These are phyloP conservation scores for Melanophora roralis DNA, from an alignment of 2,888 invertebrate species.

Conservation along the genomic window DNA sequence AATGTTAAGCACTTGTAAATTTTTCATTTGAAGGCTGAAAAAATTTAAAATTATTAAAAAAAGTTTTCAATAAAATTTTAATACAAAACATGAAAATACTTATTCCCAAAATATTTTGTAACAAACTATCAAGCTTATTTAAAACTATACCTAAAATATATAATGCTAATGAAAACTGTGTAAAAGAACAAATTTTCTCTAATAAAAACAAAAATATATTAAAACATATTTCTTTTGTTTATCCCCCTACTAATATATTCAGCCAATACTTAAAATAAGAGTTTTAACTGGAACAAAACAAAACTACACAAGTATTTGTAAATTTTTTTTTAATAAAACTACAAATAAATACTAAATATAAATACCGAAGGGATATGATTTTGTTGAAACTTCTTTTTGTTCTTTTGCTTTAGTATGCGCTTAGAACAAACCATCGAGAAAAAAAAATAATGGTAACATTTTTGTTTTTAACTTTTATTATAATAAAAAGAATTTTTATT, in stretches of 20 bases:
- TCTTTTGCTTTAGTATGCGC: not conserved
- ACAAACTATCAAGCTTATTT: no score
- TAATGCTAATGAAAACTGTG: not conserved
- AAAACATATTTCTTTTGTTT: not conserved
- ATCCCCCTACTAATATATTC: not conserved
- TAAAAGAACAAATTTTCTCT: not conserved
- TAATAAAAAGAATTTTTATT: conserved; percentile 46
- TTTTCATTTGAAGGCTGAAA: no score
- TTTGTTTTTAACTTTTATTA: conserved; percentile 37
- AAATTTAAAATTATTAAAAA: no score
- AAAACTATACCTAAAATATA: no score
- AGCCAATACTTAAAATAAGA: not conserved
- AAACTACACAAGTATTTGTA: conserved; percentile 16
- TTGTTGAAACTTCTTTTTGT: not conserved
- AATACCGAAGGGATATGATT: conserved; percentile 29
- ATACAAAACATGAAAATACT: no score
- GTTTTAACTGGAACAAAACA: not conserved
- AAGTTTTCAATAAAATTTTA: no score
- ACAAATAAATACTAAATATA: conserved; percentile 51
- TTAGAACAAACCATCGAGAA: not conserved
- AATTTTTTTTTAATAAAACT: conserved; percentile 43
- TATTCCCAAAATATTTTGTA: no score
- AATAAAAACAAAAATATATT: conserved; percentile 4
- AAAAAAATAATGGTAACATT: conserved; percentile 27
- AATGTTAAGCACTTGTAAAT: no score